Base-by-base conservation (phyloP, 2,113 vertebrate species). In the Triplophysa dalaica region DNA sequence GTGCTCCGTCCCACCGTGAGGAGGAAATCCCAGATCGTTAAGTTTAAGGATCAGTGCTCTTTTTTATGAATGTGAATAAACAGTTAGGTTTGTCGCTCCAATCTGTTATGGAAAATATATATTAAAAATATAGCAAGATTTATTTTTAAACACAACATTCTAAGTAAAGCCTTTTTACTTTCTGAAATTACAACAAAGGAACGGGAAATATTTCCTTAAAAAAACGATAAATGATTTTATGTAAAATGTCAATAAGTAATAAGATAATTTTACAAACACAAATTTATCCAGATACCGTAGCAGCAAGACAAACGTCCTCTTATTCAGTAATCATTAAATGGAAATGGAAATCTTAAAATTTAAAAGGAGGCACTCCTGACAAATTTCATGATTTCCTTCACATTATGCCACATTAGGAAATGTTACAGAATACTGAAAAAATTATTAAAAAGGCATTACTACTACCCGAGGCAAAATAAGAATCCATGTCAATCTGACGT, bases 51-150 rank as follows among this genome's bases (percentile, higher is more conserved):
- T 38, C 4, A 50, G 5, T 38, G 60, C 10, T 64, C 73, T 69
- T 45, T 43, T 68, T 79, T 64, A 83, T 64, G 61, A 69, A 75
- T n/a, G 19, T n/a, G 45, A n/a, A 54, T 48, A 75, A 75, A 24
- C 54, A 48, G 8, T 38, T 7, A 69, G 33, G 64, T 33, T 58
- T 52, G 22, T 33, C 21, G 7, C 33, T 26, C 22, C 21, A 26
- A 26, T 52, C 26, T 41, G 52, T 16, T 21, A 72, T 41, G 4
- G 13, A 54, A 54, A 19, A 17, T 17, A 17, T 19, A 0, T 17
- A n/a, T 9, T 21, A 21, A 52, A 52, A 17, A 43, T 43, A 10
- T 54, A 7, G 17, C 6, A 54, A 54, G 17, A n/a, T n/a, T n/a
- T 19, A 1, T 19, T 14, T 8, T 14, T n/a, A n/a, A 56, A n/a